Conservation (phyloP, 1,140 invertebrate genomes). For the Bombus terrestris region DNA sequence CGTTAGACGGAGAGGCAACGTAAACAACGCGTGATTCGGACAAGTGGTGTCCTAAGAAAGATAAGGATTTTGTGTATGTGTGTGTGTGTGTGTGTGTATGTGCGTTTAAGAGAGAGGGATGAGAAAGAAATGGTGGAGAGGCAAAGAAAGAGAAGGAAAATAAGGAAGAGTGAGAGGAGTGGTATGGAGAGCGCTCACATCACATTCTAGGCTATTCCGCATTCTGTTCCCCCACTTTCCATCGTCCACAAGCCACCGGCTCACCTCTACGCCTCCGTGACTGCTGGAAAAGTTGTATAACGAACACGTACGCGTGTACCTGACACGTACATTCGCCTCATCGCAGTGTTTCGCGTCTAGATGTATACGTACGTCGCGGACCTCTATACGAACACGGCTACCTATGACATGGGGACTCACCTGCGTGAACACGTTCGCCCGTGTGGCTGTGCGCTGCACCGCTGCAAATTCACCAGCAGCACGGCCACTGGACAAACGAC, state of each 20-base stretch:
- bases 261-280: constrained; percentile 76
- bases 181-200: constrained; percentile 78
- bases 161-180: constrained; percentile 48
- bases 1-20: constrained; percentile 6
- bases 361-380: neutral
- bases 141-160: constrained; percentile 8
- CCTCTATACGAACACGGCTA: constrained; percentile 37
- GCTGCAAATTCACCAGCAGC: constrained; percentile 41
- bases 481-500: constrained; percentile 26
- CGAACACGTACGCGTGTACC: constrained; percentile 67
- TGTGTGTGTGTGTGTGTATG: no score
- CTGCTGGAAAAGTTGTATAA: constrained; percentile 78
- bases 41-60: constrained; percentile 19
- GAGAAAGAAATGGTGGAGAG: constrained; percentile 1
- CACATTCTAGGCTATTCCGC: constrained; percentile 84
- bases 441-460: neutral
- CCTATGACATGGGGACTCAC: constrained; percentile 53
- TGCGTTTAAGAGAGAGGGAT: neutral
- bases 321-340: constrained; percentile 57
- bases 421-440: constrained; percentile 27
- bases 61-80: no score
- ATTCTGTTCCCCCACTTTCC: constrained; percentile 81
- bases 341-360: constrained; percentile 14
- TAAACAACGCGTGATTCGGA: neutral
- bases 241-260: constrained; percentile 71